A percentile compares a stretch with the other conserved stretches of the same genome.
Evolutionary conservation across 2,113 vertebrate species (phyloP).

Genomic region (Gallinago media): DNA sequence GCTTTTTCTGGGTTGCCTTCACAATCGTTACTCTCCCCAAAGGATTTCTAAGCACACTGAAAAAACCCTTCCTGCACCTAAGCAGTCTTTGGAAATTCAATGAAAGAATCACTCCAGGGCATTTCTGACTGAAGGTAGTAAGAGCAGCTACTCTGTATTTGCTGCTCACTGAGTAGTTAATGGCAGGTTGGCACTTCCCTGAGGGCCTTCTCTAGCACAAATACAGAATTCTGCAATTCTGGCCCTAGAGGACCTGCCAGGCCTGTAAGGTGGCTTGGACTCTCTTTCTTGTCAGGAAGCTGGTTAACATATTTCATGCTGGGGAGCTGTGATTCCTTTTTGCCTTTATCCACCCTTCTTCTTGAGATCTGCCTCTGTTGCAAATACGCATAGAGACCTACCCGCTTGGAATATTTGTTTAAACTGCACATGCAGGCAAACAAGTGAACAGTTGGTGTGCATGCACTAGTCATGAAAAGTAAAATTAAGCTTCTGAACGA

Average conservation of each 20-base stretch:
- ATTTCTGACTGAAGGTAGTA: neutral
- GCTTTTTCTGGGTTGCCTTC: slow-evolving; percentile 4
- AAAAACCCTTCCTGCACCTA: neutral
- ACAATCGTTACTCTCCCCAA: neutral
- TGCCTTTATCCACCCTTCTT: neutral
- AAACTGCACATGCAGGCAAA: neutral
- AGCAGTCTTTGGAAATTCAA: neutral
- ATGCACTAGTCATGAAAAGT: neutral
- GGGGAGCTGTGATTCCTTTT: neutral
- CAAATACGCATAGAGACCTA: neutral
- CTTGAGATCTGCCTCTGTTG: neutral
- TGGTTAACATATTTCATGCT: neutral
- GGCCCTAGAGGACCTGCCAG: neutral
- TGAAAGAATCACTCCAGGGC: neutral
- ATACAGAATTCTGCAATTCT: neutral
- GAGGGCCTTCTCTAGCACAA: neutral
- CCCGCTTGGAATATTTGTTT: neutral
- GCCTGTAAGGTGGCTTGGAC: neutral
- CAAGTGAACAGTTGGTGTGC: neutral
- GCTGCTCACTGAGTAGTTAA: neutral
- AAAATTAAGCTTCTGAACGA: neutral
- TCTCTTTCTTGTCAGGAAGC: neutral
- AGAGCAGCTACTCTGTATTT: neutral
- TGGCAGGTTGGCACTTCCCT: neutral
- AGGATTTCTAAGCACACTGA: neutral